Evolutionary conservation across 2,113 vertebrate species (phyloP).

Genomic region (Ageneiosus marmoratus): DNA sequence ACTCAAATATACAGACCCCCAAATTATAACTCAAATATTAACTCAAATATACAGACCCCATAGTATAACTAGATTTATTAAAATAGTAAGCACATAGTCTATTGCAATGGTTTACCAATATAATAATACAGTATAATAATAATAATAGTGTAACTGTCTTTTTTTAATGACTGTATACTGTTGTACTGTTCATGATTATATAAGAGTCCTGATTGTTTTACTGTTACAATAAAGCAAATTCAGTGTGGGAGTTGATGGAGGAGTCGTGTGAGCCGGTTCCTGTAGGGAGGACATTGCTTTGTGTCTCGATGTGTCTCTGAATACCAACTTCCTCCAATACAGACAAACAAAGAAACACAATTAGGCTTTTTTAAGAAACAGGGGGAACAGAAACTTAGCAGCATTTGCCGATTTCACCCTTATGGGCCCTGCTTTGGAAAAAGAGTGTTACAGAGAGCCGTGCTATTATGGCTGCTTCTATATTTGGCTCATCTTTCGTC

Average conservation of each 20-base stretch:
- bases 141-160: background rate
- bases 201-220: constrained; percentile 6
- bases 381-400: constrained; percentile 64
- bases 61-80: background rate
- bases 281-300: constrained; percentile 13
- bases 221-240: constrained; percentile 5
- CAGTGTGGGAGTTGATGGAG: constrained; percentile 23
- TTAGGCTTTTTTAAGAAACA: constrained; percentile 47
- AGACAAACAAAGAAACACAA: constrained; percentile 28
- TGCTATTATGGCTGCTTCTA: constrained; percentile 76
- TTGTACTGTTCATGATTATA: background rate
- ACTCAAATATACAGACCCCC: background rate
- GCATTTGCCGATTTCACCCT: constrained; percentile 40
- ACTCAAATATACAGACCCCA: background rate
- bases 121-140: too few species aligned
- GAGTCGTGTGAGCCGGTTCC: constrained; percentile 21
- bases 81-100: too few species aligned
- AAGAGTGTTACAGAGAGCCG: constrained; percentile 7
- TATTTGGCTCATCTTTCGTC: constrained; percentile 78
- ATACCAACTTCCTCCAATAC: background rate
- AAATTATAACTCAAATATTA: background rate
- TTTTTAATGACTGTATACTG: background rate
- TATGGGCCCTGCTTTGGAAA: constrained; percentile 8
- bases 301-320: constrained; percentile 10
- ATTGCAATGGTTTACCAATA: background rate